Conservation (phyloP, 1,140 invertebrate species). For the Octopus bimaculoides region DNA sequence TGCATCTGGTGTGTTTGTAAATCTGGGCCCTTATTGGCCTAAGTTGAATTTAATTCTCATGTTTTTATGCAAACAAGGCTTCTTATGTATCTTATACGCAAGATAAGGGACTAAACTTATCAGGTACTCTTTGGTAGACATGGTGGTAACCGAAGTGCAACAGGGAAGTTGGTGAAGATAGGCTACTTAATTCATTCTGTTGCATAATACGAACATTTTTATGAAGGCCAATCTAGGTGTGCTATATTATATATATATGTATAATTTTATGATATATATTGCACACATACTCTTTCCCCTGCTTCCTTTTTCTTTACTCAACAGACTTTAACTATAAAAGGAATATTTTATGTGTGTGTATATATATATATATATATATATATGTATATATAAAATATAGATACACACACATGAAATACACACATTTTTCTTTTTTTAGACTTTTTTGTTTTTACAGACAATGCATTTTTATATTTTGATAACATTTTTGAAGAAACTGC, state of each 20-base stretch:
- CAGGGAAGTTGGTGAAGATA: neutral
- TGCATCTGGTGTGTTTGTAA: conserved; percentile 14
- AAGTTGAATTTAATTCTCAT: neutral
- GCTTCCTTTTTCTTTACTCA: too few species aligned
- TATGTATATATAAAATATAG: too few species aligned
- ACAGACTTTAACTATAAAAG: too few species aligned
- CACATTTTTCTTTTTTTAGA: too few species aligned
- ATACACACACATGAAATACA: too few species aligned
- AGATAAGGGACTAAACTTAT: neutral
- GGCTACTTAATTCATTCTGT: neutral
- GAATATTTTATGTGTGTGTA: too few species aligned
- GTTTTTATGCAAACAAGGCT: conserved; percentile 12
- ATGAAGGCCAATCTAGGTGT: neutral
- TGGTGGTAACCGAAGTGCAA: neutral
- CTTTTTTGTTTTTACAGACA: too few species aligned
- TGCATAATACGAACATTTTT: neutral
- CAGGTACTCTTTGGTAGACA: neutral
- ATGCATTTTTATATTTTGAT: too few species aligned
- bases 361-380: too few species aligned
- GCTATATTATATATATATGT: neutral
- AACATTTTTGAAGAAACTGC: too few species aligned
- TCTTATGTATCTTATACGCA: conserved; percentile 1
- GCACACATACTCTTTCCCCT: too few species aligned
- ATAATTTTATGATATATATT: too few species aligned
- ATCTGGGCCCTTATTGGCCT: conserved; percentile 9